Conservation (phyloP, 2,797 vertebrate species). For the Nannoperca obscura region DNA sequence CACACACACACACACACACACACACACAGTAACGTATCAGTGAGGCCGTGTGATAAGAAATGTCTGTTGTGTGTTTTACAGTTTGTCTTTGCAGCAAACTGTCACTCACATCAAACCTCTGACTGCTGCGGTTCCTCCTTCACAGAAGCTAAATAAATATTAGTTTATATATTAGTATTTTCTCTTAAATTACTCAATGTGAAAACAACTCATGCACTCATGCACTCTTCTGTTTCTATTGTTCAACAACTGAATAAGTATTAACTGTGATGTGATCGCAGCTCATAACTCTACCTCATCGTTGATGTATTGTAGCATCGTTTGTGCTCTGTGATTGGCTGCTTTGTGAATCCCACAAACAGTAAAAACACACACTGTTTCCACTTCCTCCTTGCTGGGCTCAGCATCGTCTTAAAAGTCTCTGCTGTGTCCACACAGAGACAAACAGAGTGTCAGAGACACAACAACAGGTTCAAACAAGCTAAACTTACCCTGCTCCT, state of each 20-base stretch:
- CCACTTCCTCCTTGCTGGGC: conserved; percentile 11
- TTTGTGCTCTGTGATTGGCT: too few relatives aligned
- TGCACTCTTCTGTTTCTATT: background rate
- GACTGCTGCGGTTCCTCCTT: too few relatives aligned
- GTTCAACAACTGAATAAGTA: background rate
- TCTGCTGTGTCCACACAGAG: conserved; percentile 21
- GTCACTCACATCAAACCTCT: conserved; percentile 1
- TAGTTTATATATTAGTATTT: too few relatives aligned
- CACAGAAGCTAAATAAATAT: background rate
- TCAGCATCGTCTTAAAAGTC: background rate
- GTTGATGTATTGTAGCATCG: background rate
- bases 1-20: conserved; percentile 49
- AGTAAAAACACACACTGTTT: conserved; percentile 12
- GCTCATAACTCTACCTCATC: background rate
- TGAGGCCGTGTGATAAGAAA: conserved; percentile 59
- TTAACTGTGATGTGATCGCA: background rate
- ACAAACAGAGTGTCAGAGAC: background rate
- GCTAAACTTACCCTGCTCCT: background rate
- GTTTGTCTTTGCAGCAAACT: conserved; percentile 41
- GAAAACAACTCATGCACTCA: background rate
- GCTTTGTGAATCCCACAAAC: background rate
- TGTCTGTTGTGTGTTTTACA: conserved; percentile 39
- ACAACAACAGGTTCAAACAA: conserved; percentile 3
- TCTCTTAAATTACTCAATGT: background rate
- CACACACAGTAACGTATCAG: conserved; percentile 29